Conservation (phyloP, 1,140 invertebrate genomes). For the Anoplophora glabripennis region DNA sequence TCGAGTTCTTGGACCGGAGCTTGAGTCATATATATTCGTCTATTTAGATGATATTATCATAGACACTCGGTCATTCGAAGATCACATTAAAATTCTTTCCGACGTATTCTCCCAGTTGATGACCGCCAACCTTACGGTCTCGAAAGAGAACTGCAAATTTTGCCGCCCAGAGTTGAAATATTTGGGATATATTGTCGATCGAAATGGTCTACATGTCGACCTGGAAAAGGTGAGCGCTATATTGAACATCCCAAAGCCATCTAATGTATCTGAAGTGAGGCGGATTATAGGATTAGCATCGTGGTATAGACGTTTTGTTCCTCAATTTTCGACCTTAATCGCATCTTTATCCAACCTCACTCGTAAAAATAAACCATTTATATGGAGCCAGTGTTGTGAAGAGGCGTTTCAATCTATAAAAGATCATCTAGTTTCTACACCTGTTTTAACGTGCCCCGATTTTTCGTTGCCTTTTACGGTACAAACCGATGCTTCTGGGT, state of each 20-base stretch:
- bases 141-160: background rate
- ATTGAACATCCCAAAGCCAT: background rate
- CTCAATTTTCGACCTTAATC: no score
- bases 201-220: background rate
- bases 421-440: no score
- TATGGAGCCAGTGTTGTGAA: no score
- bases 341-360: no score
- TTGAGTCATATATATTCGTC: constrained; percentile 24
- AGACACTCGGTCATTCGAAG: constrained; percentile 31
- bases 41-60: constrained; percentile 47
- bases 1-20: constrained; percentile 24
- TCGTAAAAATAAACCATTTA: no score
- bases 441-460: no score
- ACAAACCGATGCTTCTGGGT: no score
- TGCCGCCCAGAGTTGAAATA: background rate
- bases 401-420: no score
- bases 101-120: no score
- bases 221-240: background rate
- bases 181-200: background rate
- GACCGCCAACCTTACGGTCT: no score
- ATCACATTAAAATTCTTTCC: no score
- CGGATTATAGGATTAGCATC: background rate
- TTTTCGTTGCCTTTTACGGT: no score
- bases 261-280: background rate
- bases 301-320: background rate